Base-by-base conservation (phyloP, 2,888 invertebrate genomes). In the Rotaria magnacalcarata region DNA sequence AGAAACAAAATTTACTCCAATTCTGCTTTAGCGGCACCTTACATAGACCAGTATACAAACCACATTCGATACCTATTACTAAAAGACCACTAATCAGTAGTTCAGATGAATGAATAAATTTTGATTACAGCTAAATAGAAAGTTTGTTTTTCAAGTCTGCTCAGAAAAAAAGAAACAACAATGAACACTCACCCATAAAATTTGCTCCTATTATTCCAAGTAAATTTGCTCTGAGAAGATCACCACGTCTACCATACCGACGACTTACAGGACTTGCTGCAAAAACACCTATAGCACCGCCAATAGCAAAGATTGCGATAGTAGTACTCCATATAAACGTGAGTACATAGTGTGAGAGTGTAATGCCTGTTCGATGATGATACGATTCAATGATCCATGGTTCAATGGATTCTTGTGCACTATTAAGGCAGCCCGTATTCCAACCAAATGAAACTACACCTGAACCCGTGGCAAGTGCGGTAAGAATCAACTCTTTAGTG, bases 1-100 rank as follows among this genome's bases (percentile, higher is more conserved):
- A n/a, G n/a, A n/a, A n/a, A n/a, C n/a, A n/a, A n/a, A n/a, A n/a
- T n/a, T n/a, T n/a, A n/a, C n/a, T n/a, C n/a, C n/a, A n/a, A n/a
- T n/a, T n/a, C n/a, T n/a, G n/a, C n/a, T n/a, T n/a, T n/a, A n/a
- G n/a, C n/a, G n/a, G n/a, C n/a, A n/a, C n/a, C n/a, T n/a, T 97
- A 93, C 96, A 96, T 92, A 97, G 93, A 90, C 96, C 96, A 91
- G 97, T 97, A 93, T 96, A 96, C 91, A 97, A 94, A 92, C 97
- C 98, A 93, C 97, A 97, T 93, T 96, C 96, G 92, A 98, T 94
- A 91, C 98, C 98, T 92, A 98, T 96, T 92, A 98, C 94, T 93
- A 97, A 95, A 92, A 97, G 94, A 90, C 97, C 97, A 91, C 96
- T 94, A 93, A 97, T 96, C 92, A 97, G 94, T 94, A 97, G 94